A percentile compares a stretch with the other conserved stretches of the same genome.
phyloP scores from a whole-genome alignment of 2,113 vertebrate species.

The Ancistrus triradiatus region DNA sequence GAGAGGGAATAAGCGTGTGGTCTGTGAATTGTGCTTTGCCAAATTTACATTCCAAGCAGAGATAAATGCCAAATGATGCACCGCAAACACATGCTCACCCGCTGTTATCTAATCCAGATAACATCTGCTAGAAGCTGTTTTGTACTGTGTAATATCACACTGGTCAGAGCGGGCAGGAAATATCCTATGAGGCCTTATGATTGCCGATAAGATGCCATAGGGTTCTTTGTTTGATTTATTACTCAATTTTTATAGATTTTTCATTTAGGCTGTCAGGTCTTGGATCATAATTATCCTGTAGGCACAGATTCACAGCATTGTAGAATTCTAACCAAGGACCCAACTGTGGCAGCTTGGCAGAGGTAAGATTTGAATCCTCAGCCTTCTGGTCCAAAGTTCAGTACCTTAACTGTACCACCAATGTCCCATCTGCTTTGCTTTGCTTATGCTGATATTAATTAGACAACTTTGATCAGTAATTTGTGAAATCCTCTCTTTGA shows the following conservation, averaged over 20 bases:
- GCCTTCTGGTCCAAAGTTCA: too few species aligned
- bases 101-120: too few species aligned
- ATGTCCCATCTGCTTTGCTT: too few species aligned
- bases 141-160: constrained; percentile 16
- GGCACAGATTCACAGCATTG: too few species aligned
- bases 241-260: constrained; percentile 50
- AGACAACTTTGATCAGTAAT: constrained; percentile 74
- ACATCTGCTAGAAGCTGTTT: too few species aligned
- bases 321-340: too few species aligned
- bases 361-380: too few species aligned
- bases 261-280: constrained; percentile 63
- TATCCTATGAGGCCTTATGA: constrained; percentile 16
- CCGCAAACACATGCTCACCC: not conserved
- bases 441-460: constrained; percentile 72
- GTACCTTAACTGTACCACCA: too few species aligned
- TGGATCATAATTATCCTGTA: too few species aligned
- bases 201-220: constrained; percentile 25
- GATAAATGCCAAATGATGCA: constrained; percentile 7
- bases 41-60: constrained; percentile 27
- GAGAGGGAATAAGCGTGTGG: constrained; percentile 8
- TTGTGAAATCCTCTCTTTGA: constrained; percentile 66
- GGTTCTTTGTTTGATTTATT: constrained; percentile 37
- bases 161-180: constrained; percentile 22
- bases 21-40: too few species aligned
- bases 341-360: too few species aligned